Conservation (phyloP, 2,113 vertebrate genomes). For the Lepus europaeus region DNA sequence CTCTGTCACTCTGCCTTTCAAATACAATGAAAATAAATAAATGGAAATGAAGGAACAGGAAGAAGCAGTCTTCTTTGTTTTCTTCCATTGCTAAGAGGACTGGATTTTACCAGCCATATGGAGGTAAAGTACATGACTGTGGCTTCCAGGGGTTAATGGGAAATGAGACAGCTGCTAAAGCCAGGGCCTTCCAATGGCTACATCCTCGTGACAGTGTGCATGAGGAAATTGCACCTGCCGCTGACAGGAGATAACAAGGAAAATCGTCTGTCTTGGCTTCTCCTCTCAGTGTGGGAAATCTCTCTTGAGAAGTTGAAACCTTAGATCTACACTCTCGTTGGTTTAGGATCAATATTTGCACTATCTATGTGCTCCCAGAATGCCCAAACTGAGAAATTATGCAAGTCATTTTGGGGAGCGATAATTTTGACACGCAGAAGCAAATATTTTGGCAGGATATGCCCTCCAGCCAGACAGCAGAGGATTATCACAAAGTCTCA, state of each 20-base stretch:
- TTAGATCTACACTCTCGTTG: background rate
- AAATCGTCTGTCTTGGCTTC: background rate
- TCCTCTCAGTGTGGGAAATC: slow-evolving; percentile 28
- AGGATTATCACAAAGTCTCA: background rate
- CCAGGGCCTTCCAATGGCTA: background rate
- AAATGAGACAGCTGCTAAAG: background rate
- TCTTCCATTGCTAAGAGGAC: background rate
- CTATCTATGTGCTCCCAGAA: background rate
- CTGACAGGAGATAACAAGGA: background rate
- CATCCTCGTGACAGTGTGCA: background rate
- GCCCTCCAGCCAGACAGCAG: background rate
- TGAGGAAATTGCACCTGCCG: background rate
- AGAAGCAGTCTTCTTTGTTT: background rate
- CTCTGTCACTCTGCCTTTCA: no score
- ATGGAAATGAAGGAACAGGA: background rate
- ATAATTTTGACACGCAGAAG: background rate
- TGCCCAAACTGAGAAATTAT: background rate
- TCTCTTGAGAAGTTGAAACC: background rate
- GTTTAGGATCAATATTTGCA: background rate
- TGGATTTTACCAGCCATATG: background rate
- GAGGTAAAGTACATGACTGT: background rate
- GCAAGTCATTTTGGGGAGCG: background rate
- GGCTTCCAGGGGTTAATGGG: background rate
- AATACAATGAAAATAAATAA: no score
- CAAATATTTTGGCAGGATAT: background rate